Conservation (phyloP, 2,113 vertebrate genomes). For the Tragelaphus strepsiceros region DNA sequence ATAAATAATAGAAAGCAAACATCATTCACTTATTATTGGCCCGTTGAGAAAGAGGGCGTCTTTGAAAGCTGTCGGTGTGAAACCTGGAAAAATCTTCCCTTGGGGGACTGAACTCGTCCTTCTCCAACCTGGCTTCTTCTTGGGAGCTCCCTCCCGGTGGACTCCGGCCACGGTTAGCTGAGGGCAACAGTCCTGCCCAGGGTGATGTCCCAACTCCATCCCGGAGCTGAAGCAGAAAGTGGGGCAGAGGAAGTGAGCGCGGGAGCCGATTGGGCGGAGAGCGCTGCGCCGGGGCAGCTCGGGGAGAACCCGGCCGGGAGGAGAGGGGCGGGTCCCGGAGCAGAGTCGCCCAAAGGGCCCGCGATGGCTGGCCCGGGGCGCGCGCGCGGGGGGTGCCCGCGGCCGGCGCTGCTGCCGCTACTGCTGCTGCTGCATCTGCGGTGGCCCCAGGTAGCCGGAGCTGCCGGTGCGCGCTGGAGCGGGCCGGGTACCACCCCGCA, state of each 20-base stretch:
- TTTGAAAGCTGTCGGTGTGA: not conserved
- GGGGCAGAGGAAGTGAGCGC: not conserved
- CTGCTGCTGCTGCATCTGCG: not conserved
- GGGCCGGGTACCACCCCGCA: constrained; percentile 76
- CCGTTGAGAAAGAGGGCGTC: not conserved
- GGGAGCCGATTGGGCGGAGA: fast-evolving
- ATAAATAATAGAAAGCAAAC: not conserved
- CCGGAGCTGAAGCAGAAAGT: fast-evolving
- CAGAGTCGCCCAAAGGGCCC: not conserved
- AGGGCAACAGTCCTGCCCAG: fast-evolving
- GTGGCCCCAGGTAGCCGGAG: not conserved
- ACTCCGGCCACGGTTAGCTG: not conserved
- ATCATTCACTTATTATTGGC: not conserved
- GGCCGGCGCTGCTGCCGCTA: no score
- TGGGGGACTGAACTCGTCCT: not conserved
- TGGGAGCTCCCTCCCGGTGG: fast-evolving
- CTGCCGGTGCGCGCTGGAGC: constrained; percentile 57
- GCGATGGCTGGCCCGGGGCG: not conserved
- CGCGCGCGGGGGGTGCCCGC: fast-evolving
- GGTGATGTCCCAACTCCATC: not conserved
- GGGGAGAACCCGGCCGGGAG: fast-evolving
- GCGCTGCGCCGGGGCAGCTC: fast-evolving
- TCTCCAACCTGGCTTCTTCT: not conserved
- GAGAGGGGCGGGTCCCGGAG: not conserved
- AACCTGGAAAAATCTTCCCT: not conserved